Percentiles rank a stretch among this genome's conserved stretches.
These are phyloP conservation scores for Mechanitis mazaeus DNA, from an alignment of 2,888 invertebrate genomes.

Conservation along the genomic window DNA sequence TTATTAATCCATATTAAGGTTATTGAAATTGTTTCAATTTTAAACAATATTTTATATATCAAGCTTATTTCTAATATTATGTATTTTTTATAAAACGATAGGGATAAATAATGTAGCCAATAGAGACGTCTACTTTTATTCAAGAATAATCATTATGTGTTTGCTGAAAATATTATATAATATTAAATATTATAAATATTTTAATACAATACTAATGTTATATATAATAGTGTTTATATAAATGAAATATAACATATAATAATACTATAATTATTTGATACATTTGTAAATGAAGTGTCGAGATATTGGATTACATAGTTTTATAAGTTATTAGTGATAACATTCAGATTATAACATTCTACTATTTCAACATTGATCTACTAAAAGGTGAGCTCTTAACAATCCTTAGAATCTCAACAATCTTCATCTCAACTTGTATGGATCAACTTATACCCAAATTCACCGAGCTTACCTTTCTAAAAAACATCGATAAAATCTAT, in stretches of 20 bases:
- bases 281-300: too few relatives aligned
- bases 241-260: too few relatives aligned
- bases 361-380: background rate
- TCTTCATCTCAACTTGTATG: background rate
- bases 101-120: slow-evolving; percentile 20
- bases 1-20: too few relatives aligned
- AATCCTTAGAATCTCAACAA: too few relatives aligned
- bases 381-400: background rate
- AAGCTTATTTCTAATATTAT: too few relatives aligned
- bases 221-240: too few relatives aligned
- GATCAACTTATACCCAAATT: background rate
- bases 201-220: slow-evolving; percentile 18
- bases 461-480: background rate
- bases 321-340: background rate
- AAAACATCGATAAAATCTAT: background rate
- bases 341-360: background rate
- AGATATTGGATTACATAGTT: too few relatives aligned
- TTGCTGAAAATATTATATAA: slow-evolving; percentile 13
- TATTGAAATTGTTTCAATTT: too few relatives aligned
- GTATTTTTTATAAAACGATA: background rate
- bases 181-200: slow-evolving; percentile 3
- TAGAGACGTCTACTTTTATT: slow-evolving; percentile 21
- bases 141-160: slow-evolving; percentile 25
- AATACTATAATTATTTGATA: too few relatives aligned
- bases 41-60: too few relatives aligned